These are phyloP conservation scores for Solenodon paradoxus DNA, from an alignment of 2,113 vertebrate species.

Conservation along the genomic window DNA sequence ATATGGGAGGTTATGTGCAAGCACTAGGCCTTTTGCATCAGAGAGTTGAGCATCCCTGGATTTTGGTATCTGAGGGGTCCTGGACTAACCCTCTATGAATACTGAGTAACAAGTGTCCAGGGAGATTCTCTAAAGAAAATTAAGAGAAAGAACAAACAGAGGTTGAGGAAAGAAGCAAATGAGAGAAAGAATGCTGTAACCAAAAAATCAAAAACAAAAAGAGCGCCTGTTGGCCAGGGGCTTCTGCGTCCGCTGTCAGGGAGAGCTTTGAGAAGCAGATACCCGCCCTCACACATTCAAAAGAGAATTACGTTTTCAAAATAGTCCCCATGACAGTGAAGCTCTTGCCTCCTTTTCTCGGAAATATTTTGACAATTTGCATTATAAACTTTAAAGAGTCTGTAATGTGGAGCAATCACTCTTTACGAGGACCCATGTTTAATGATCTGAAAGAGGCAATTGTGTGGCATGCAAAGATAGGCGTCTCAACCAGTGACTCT, in stretches of 20 bases:
- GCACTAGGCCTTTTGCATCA: no score
- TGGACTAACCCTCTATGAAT: no score
- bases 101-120: no score
- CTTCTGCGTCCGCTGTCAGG: not conserved
- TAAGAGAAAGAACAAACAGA: not conserved
- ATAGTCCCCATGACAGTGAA: not conserved
- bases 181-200: not conserved
- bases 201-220: not conserved
- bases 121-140: not conserved
- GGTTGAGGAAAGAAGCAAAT: not conserved
- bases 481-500: not conserved
- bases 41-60: no score
- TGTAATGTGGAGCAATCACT: not conserved
- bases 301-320: not conserved
- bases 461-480: not conserved
- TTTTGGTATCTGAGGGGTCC: no score
- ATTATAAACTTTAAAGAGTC: not conserved
- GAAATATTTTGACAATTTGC: not conserved
- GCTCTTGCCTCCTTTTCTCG: not conserved
- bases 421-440: not conserved
- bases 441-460: not conserved
- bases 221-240: no score
- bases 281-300: no score
- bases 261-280: not conserved
- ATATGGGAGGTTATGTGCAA: no score